Evolutionary conservation across 2,888 invertebrate genomes (phyloP).

Genomic region (Marasmarcha lunaedactyla): DNA sequence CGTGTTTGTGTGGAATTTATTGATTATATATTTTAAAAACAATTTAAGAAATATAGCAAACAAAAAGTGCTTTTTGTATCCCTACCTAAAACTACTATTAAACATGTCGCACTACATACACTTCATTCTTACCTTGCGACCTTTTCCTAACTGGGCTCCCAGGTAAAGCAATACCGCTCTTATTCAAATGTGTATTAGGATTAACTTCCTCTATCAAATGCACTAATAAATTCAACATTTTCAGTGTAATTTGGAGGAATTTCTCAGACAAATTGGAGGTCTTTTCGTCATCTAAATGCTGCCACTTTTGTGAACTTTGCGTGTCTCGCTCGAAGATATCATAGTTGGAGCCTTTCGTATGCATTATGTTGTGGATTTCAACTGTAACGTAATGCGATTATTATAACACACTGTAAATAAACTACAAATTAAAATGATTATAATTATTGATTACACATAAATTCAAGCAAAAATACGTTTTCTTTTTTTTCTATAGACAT

Average conservation of each 20-base stretch:
- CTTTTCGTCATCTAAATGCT: conserved; percentile 40
- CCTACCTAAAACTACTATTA: no score
- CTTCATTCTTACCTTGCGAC: conserved; percentile 45
- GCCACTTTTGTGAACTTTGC: conserved; percentile 45
- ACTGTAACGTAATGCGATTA: conserved; percentile 29
- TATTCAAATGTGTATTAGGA: conserved; percentile 62
- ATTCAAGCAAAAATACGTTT: no score
- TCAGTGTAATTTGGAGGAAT: conserved; percentile 75
- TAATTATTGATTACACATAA: no score
- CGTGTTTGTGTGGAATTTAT: no score
- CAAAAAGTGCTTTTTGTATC: no score
- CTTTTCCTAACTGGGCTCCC: conserved; percentile 68
- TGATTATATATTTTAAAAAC: no score
- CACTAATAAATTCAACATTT: conserved; percentile 79
- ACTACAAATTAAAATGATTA: not conserved
- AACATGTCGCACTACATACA: no score
- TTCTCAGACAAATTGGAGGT: conserved; percentile 72
- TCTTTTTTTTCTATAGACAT: no score
- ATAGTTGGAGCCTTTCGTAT: conserved; percentile 36
- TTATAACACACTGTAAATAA: not conserved
- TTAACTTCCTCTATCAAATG: conserved; percentile 80
- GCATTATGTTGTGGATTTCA: conserved; percentile 56
- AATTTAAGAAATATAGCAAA: no score
- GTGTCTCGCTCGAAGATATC: conserved; percentile 55
- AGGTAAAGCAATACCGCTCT: conserved; percentile 61